Conservation (phyloP, 1,140 invertebrate genomes). For the Heliconius melpomene region DNA sequence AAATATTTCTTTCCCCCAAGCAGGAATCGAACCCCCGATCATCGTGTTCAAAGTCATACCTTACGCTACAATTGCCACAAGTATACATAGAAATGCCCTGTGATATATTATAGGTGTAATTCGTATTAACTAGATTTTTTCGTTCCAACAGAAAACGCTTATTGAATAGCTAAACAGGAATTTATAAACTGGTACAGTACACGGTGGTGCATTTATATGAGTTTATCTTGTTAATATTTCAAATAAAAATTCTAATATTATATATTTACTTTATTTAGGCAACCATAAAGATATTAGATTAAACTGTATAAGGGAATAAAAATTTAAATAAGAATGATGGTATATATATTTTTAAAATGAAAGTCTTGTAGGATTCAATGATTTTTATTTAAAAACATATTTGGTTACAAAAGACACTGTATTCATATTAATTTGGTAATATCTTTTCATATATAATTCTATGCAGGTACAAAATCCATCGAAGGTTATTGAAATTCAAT, state of each 20-base stretch:
- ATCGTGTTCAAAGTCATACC: too few species aligned
- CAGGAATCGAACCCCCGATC: too few species aligned
- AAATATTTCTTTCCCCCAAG: too few species aligned
- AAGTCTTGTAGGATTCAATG: too few species aligned
- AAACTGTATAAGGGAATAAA: not conserved
- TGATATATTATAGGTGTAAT: constrained; percentile 65
- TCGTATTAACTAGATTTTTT: constrained; percentile 67
- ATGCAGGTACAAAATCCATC: not conserved
- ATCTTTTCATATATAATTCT: not conserved
- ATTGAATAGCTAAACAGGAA: constrained; percentile 70
- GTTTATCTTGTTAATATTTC: constrained; percentile 18
- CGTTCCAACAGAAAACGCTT: constrained; percentile 67
- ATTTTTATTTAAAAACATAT: too few species aligned
- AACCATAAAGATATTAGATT: not conserved
- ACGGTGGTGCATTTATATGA: constrained; percentile 15
- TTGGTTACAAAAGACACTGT: not conserved
- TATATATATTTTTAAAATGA: too few species aligned
- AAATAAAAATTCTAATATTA: not conserved
- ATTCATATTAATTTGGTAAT: not conserved
- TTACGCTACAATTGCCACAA: too few species aligned
- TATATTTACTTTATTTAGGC: not conserved
- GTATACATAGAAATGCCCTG: constrained; percentile 43
- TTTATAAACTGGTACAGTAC: constrained; percentile 54
- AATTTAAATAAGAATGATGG: not conserved
- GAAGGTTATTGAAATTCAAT: not conserved